Percentiles rank a stretch among this genome's conserved stretches.
Evolutionary conservation across 2,888 invertebrate genomes (phyloP).

Genomic region (Sipha maydis): DNA sequence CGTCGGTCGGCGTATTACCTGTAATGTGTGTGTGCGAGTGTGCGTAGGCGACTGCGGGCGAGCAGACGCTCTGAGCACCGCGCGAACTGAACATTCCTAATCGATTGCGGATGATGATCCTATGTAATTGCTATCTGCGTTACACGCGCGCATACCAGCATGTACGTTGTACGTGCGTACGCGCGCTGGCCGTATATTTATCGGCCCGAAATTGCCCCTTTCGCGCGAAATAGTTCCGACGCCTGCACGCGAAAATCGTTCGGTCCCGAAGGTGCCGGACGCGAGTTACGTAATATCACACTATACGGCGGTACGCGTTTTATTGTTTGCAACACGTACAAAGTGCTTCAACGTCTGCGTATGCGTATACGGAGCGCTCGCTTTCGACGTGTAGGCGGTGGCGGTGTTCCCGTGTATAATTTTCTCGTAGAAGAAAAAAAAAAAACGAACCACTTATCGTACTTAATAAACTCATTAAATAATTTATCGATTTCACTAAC

Average conservation of each 20-base stretch:
- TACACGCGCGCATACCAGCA: too few species aligned
- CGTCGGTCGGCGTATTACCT: not conserved
- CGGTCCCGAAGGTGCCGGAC: not conserved
- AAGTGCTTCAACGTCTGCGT: not conserved
- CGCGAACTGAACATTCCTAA: not conserved
- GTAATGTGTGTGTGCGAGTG: not conserved
- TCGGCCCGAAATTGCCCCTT: not conserved
- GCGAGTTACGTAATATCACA: not conserved
- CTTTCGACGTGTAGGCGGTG: not conserved
- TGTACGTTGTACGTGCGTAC: not conserved
- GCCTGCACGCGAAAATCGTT: not conserved
- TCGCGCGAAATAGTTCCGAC: not conserved
- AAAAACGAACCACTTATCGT: not conserved
- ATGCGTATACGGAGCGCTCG: too few species aligned
- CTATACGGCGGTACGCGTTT: not conserved
- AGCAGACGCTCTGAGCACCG: not conserved
- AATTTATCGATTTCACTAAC: slow-evolving; percentile 9
- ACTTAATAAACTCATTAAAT: slow-evolving; percentile 37
- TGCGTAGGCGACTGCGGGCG: not conserved
- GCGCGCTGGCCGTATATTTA: not conserved
- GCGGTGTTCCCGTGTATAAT: not conserved
- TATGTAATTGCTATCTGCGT: not conserved
- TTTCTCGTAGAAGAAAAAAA: not conserved
- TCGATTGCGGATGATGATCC: not conserved
- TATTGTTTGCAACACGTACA: not conserved